Evolutionary conservation across 2,113 vertebrate genomes (phyloP), one percentile per base, ranked within the genome.

Genomic region (Corvus cornix): DNA sequence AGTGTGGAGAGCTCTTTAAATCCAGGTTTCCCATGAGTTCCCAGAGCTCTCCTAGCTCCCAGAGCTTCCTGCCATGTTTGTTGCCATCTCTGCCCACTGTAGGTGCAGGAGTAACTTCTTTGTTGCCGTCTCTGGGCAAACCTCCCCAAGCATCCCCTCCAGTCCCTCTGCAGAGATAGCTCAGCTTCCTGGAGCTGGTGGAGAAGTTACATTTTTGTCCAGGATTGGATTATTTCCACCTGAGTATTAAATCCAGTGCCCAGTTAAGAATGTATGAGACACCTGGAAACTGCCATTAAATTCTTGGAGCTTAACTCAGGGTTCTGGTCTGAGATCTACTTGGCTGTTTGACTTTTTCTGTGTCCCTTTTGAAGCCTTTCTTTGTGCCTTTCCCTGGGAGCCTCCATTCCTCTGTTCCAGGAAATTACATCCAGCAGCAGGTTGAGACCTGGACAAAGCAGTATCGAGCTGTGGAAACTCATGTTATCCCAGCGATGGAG

Each of bases 401-500:
- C 30, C 44, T 94, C 46, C 0, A 0, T 87, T 70, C 21, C 68
- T 49, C 73, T 73, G 41, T 69, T 55, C 14, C 93, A 98, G 98
- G 96, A 31, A 96, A 96, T 91, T 98, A 98, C n/a, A 68, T 98
- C 83, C 92, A 97, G 78, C 84, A 55, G 44, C 98, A 99, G 93
- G 95, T 98, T 52, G 96, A 97, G 70, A 97, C 53, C 39, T 98
- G 98, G 98, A 98, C 93, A 20, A 95, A 98, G 85, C 98, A 98
- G 44, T 99, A 98, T 52, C 96, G 97, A 84, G 97, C 98, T 56
- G 87, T 91, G 3, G 98, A 98, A 81, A 98, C 97, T 20, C 88
- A 53, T 0, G n/a, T 86, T 13, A 97, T 98, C 89, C 98, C 98
- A 7, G 95, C 97, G 0, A 98, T 99, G 98, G 98, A 99, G 93